Evolutionary conservation across 2,888 invertebrate species (phyloP).

Genomic region (Bombylius major): DNA sequence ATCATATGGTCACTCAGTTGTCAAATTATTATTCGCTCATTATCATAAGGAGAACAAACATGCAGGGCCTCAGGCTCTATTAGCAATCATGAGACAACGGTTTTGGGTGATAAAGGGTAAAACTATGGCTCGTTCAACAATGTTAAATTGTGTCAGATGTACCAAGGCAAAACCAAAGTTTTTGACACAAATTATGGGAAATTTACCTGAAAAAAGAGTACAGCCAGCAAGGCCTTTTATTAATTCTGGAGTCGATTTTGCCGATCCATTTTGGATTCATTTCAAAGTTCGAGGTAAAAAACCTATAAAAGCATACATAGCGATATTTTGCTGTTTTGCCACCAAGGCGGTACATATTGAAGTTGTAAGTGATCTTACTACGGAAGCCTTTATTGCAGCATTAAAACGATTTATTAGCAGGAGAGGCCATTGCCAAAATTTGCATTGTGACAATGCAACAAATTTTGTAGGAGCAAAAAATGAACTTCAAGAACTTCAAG

Average conservation of each 20-base stretch:
- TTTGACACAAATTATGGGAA: slow-evolving; percentile 15
- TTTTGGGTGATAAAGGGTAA: slow-evolving; percentile 18
- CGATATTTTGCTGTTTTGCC: slow-evolving; percentile 13
- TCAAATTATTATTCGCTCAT: slow-evolving; percentile 2
- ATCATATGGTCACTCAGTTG: slow-evolving; percentile 12
- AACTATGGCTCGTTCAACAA: slow-evolving; percentile 9
- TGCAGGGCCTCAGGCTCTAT: slow-evolving; percentile 5
- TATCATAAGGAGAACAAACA: slow-evolving; percentile 4
- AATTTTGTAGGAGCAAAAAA: slow-evolving; percentile 9
- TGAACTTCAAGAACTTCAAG: not conserved
- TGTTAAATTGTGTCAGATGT: slow-evolving; percentile 13
- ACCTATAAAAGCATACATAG: slow-evolving; percentile 9
- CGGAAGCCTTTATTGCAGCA: slow-evolving; percentile 10
- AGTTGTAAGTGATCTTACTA: slow-evolving; percentile 11
- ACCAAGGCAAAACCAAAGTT: slow-evolving; percentile 9
- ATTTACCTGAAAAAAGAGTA: slow-evolving; percentile 3
- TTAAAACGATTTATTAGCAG: slow-evolving; percentile 12
- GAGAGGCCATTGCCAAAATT: slow-evolving; percentile 1
- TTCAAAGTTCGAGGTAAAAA: not conserved
- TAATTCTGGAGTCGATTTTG: slow-evolving; percentile 10
- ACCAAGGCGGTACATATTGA: too few relatives aligned
- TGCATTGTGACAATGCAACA: slow-evolving; percentile 12
- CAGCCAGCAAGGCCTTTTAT: slow-evolving; percentile 7
- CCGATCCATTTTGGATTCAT: slow-evolving; percentile 9
- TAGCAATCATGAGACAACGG: slow-evolving; percentile 10